Evolutionary conservation across 2,113 vertebrate species (phyloP), one percentile per base, ranked within the genome.

Genomic region (Labeo rohita): DNA sequence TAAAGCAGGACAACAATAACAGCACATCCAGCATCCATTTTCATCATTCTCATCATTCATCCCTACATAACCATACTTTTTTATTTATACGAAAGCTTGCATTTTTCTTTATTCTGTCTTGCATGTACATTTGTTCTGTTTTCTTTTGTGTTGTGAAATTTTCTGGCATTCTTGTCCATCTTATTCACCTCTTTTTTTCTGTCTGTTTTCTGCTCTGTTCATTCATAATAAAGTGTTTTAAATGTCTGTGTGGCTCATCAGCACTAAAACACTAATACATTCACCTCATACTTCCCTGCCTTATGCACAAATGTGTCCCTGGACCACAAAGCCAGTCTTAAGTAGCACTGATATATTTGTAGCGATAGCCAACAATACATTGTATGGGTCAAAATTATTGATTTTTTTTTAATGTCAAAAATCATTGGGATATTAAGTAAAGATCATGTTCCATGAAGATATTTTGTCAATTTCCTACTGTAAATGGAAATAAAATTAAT

Each of bases 201-300:
- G 84, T 80, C 78, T 87, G 65, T 90, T 84, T 52, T 79, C 36
- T 87, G 28, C 61, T 54, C 81, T 66, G 77, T 16, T 72, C 86
- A 82, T 90, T 86, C 89, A 73, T 76, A 92, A 92, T 92, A 89
- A 92, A 90, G 34, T 88, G 13, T 49, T 73, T 45, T 87, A 52
- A 79, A 23, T 86, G 52, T 80, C 23, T 88, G 65, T 86, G 75
- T 86, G 78, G n/a, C 74, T 85, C 23, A 39, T 39, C n/a, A 11
- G 28, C 61, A 85, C 45, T 23, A 13, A 78, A 45, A 75, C 73
- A 84, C 56, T 77, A 65, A 45, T 77, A 63, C 49, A 52, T 23
- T 15, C 10, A n/a, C 21, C 34, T 15, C 18, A n/a, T 34, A 21
- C 47, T 34, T 18, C 47, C 28, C 83, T 84, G 50, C 68, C 43